Evolutionary conservation across 2,797 vertebrate species (phyloP), one percentile per base, ranked within the genome.

Genomic region (Sorex maritimensis): DNA sequence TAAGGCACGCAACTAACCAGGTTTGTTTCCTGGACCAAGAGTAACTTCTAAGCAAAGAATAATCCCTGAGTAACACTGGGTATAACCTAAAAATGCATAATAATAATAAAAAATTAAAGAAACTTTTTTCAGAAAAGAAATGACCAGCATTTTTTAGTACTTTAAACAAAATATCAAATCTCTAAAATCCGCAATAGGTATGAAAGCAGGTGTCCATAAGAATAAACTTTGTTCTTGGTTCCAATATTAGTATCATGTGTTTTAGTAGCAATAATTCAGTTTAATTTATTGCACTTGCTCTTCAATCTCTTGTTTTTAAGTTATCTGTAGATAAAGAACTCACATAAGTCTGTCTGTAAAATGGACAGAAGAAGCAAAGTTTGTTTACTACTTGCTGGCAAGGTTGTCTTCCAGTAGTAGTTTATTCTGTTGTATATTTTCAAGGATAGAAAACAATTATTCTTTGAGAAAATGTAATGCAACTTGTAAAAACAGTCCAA

Each of bases 401-500:
- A 90, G 75, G 38, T 78, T 0, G 26, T 34, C 24, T 91, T 79
- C 52, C 10, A 93, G 30, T 90, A 19, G 11, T 55, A 79, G 26
- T 44, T 90, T 67, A 65, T 61, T 49, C 44, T 73, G 80, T 65
- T n/a, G 6, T 30, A 9, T 79, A 34, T 83, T 65, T 91, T 79
- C 30, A 86, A 86, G 23, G 21, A 5, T 44, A 8, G 2, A 68
- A 82, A 23, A 24, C 67, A 28, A 19, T 85, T 74, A n/a, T 52
- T 92, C 26, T n/a, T 68, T 90, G 46, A 81, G 58, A 81, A 21
- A 14, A n/a, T 79, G 46, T 86, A 23, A 67, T 69, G 41, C 7
- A 65, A 23, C 89, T 91, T 95, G 90, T 88, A 28, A 83, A 94
- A 95, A 91, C 26, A 61, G 14, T 21, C 38, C 55, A 52, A 91